A percentile compares a stretch with the other conserved stretches of the same genome.
These are phyloP conservation scores for Oasisia sp. DNA, from an alignment of 2,888 invertebrate genomes.

Conservation along the genomic window DNA sequence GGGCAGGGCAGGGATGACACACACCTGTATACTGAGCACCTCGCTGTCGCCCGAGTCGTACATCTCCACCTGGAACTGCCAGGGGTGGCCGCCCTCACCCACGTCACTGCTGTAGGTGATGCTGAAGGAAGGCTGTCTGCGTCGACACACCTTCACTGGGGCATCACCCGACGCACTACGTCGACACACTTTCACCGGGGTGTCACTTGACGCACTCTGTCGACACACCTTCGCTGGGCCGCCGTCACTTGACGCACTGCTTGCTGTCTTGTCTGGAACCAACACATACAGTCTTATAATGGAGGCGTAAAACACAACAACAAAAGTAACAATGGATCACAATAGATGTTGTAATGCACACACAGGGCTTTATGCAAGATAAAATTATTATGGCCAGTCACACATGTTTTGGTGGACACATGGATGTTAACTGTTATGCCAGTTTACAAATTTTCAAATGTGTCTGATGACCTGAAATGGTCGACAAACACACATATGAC, in stretches of 20 bases:
- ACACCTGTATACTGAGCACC: slow-evolving; percentile 31
- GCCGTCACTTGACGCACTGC: not conserved
- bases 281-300: not conserved
- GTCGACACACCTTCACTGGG: not conserved
- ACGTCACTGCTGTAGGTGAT: slow-evolving; percentile 25
- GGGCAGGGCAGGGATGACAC: not conserved
- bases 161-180: not conserved
- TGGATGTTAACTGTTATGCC: too few species aligned
- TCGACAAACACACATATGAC: too few species aligned
- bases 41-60: slow-evolving; percentile 27
- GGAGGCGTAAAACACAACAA: too few species aligned
- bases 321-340: too few species aligned
- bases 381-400: too few species aligned
- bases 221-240: not conserved
- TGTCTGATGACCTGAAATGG: too few species aligned
- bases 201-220: not conserved
- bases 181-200: not conserved
- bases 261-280: not conserved
- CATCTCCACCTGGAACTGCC: slow-evolving; percentile 19
- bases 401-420: too few species aligned
- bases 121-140: slow-evolving; percentile 23
- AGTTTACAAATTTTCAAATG: too few species aligned
- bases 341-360: too few species aligned
- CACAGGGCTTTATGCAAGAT: too few species aligned
- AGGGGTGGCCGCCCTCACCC: not conserved